phyloP scores from a whole-genome alignment of 2,113 vertebrate genomes.

The Gnathonemus longibarbis region DNA sequence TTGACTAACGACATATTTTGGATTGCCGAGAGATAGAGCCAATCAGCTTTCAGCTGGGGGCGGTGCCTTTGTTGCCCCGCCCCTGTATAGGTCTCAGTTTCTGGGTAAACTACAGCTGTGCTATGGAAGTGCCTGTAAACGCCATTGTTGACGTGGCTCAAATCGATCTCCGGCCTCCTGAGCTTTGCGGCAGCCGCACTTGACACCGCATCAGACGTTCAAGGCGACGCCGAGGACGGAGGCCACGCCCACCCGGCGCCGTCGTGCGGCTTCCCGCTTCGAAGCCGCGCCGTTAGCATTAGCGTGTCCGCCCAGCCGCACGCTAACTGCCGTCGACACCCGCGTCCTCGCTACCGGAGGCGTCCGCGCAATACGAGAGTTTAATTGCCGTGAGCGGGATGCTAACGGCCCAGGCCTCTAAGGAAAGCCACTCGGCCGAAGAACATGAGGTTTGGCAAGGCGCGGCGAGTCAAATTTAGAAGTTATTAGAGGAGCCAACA shows the following conservation, averaged over 20 bases:
- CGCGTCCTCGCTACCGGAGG: conserved; percentile 39
- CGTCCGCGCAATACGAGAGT: conserved; percentile 52
- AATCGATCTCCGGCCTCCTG: neutral
- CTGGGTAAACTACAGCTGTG: neutral
- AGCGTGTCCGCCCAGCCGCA: neutral
- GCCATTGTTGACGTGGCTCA: neutral
- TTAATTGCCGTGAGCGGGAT: conserved; percentile 58
- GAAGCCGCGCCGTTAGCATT: neutral
- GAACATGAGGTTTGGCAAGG: conserved; percentile 46
- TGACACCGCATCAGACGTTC: neutral
- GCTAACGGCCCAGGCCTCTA: conserved; percentile 7
- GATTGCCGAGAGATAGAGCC: neutral
- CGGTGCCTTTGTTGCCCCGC: too few relatives aligned
- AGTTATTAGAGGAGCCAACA: conserved; percentile 61
- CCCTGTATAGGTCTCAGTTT: neutral
- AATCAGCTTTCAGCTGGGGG: neutral
- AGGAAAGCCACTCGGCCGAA: conserved; percentile 34
- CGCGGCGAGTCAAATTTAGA: conserved; percentile 60
- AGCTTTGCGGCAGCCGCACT: neutral
- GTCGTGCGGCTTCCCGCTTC: neutral
- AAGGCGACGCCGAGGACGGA: neutral
- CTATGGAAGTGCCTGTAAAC: neutral
- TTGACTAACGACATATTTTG: neutral
- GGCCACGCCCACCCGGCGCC: neutral
- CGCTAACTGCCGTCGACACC: neutral